Conservation (phyloP, 2,797 vertebrate species). For the Potorous gilbertii region DNA sequence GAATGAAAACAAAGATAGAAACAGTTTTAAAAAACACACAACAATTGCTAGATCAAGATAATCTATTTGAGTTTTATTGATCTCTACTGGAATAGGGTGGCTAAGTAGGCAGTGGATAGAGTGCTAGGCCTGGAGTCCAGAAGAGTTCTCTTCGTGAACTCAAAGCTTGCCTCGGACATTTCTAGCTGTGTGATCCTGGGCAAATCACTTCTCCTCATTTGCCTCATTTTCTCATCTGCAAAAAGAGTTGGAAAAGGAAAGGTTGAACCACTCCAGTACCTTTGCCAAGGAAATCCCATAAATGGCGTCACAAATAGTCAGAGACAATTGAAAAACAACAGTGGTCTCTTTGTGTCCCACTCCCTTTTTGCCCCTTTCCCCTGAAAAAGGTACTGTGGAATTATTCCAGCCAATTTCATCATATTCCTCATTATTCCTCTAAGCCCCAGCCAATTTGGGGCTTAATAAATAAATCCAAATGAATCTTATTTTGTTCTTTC, state of each 20-base stretch:
- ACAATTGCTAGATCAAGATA: conserved; percentile 29
- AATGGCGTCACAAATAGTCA: not conserved
- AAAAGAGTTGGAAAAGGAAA: not conserved
- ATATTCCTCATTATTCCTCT: not conserved
- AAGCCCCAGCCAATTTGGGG: not conserved
- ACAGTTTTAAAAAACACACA: conserved; percentile 18
- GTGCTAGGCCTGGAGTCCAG: too few relatives aligned
- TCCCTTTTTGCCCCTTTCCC: not conserved
- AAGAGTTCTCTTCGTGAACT: not conserved
- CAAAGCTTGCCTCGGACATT: not conserved
- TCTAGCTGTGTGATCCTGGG: not conserved
- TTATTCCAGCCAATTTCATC: not conserved
- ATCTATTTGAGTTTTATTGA: conserved; percentile 41
- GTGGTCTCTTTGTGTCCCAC: not conserved
- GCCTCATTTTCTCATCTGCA: not conserved
- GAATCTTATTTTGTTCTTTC: not conserved
- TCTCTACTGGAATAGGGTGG: not conserved
- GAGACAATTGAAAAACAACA: not conserved
- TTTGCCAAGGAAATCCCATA: not conserved
- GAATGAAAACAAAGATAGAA: conserved; percentile 9
- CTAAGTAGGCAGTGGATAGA: not conserved
- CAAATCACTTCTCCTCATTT: not conserved
- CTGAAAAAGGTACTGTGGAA: not conserved
- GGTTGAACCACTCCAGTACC: not conserved
- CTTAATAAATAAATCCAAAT: too few relatives aligned